These are phyloP conservation scores for Thalpophila matura DNA, from an alignment of 2,888 invertebrate genomes.

Conservation along the genomic window DNA sequence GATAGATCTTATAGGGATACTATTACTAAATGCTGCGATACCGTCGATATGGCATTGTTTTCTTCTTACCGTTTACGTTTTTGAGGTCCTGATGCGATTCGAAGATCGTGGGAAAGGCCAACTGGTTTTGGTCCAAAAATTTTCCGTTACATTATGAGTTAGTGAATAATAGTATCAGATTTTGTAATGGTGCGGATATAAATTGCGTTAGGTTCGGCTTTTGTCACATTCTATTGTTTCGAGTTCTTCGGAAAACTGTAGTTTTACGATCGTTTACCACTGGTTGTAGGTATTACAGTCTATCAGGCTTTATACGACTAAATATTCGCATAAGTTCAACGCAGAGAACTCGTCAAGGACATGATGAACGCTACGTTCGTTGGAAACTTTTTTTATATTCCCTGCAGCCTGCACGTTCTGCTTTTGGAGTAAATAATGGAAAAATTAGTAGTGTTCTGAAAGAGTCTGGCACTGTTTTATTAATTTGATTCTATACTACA, in stretches of 20 bases:
- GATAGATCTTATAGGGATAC: conserved; percentile 37
- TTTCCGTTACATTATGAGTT: background rate
- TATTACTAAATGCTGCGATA: conserved; percentile 41
- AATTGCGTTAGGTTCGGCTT: background rate
- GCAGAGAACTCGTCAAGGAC: background rate
- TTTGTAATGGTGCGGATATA: conserved; percentile 2
- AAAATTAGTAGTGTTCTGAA: no score
- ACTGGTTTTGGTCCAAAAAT: conserved; percentile 13
- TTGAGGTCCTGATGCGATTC: background rate
- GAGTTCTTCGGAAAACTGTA: background rate
- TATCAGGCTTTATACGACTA: no score
- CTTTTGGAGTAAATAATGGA: conserved; percentile 3
- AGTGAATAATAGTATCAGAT: no score
- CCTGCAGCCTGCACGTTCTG: background rate
- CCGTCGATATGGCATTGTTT: conserved; percentile 45
- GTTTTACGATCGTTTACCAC: no score
- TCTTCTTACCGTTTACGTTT: conserved; percentile 25
- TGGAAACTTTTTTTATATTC: conserved; percentile 10
- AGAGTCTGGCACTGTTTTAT: no score
- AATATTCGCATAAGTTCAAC: background rate
- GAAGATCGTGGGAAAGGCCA: conserved; percentile 30
- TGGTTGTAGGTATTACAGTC: background rate
- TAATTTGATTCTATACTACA: no score
- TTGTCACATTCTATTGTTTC: conserved; percentile 1
- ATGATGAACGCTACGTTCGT: conserved; percentile 13